phyloP scores from a whole-genome alignment of 2,888 invertebrate genomes.

The Steinernema hermaphroditum region DNA sequence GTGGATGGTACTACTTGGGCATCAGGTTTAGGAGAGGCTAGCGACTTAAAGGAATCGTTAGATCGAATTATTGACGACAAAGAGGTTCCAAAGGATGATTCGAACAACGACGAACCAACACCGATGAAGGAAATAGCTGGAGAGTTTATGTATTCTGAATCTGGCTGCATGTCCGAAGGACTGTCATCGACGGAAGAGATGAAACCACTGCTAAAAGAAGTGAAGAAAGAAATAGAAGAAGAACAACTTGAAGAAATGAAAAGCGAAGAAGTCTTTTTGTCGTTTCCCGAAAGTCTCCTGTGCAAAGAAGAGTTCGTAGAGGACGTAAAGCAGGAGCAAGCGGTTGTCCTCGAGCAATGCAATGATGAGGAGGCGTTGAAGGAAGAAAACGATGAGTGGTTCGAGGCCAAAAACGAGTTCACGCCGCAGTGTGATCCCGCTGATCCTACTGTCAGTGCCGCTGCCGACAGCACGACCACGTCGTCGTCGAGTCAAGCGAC shows the following conservation, averaged over 20 bases:
- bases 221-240: neutral
- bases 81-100: too few relatives aligned
- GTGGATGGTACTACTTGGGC: too few relatives aligned
- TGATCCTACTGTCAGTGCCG: neutral
- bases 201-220: too few relatives aligned
- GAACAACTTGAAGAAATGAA: neutral
- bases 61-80: too few relatives aligned
- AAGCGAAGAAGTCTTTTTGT: neutral
- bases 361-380: neutral
- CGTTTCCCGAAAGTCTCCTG: neutral
- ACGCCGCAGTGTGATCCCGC: neutral
- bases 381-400: neutral
- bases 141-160: too few relatives aligned
- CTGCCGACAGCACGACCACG: constrained; percentile 2
- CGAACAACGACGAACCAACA: too few relatives aligned
- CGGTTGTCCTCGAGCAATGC: neutral
- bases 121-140: too few relatives aligned
- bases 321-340: neutral
- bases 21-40: too few relatives aligned
- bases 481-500: neutral
- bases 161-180: too few relatives aligned
- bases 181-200: too few relatives aligned
- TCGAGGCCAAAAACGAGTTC: neutral
- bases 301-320: neutral
- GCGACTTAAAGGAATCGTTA: too few relatives aligned